These are phyloP conservation scores for Limosa lapponica DNA, from an alignment of 2,797 vertebrate species.

Conservation along the genomic window DNA sequence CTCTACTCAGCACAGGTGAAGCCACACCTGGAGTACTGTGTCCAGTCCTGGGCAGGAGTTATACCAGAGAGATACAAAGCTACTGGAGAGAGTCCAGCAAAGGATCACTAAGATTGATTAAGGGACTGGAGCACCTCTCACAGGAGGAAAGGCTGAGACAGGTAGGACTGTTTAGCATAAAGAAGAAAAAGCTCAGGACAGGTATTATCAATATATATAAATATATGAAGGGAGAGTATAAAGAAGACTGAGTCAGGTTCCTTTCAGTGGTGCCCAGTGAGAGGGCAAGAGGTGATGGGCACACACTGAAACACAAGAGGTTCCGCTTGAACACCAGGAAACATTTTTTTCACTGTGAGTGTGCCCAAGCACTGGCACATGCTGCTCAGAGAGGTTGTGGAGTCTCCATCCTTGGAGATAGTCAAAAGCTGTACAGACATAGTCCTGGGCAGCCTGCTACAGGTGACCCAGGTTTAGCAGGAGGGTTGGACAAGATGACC, in stretches of 20 bases:
- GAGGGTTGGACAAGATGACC: not conserved
- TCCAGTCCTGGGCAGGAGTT: no score
- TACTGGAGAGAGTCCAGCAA: not conserved
- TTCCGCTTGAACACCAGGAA: not conserved
- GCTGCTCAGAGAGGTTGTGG: not conserved
- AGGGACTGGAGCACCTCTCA: not conserved
- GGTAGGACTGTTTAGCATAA: not conserved
- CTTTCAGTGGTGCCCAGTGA: not conserved
- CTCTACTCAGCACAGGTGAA: not conserved
- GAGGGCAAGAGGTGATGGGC: fast-evolving
- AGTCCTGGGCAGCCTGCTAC: not conserved
- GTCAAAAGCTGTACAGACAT: not conserved
- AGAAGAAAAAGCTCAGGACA: not conserved
- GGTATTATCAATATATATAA: not conserved
- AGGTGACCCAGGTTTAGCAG: not conserved
- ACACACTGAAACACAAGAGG: not conserved
- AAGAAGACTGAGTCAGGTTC: not conserved
- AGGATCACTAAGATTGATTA: not conserved
- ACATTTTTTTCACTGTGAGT: not conserved
- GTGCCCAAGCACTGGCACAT: not conserved
- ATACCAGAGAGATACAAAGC: not conserved
- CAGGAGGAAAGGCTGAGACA: not conserved
- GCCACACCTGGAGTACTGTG: not conserved
- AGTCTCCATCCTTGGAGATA: not conserved
- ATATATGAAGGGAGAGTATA: not conserved